Base-by-base conservation (phyloP, 2,113 vertebrate genomes). In the Oreochromis tanganicae region DNA sequence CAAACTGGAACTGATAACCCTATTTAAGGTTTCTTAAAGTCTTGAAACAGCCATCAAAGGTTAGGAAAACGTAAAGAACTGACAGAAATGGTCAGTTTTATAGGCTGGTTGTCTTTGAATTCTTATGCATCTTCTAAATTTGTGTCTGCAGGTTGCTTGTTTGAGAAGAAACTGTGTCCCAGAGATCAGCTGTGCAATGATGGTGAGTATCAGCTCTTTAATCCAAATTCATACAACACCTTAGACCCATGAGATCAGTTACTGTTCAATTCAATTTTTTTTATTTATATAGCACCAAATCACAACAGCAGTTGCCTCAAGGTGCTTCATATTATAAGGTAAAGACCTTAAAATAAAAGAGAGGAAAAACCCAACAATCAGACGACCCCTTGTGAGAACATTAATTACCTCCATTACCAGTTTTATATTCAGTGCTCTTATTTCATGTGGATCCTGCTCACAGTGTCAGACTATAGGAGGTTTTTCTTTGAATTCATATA, bases 81-180 rank as follows among this genome's bases (percentile, higher is more conserved):
- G 63, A 5, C 43, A 50, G 24, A 50, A 50, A 75, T 12, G 29
- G 14, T 75, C 24, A 75, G 4, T 75, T 75, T 75, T 73, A 73
- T 16, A 73, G 38, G 13, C 38, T 73, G 66, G 66, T 71, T 71
- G 68, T 16, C 41, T 50, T 32, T 50, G 9, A 19, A 32, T 78
- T 78, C 21, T 32, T 8, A 41, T 34, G 17, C 36, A 0, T 32
- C 48, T 36, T 63, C 17, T 14, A 17, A 56, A 38, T 82, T 4
- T 84, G 27, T 89, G 6, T 85, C 21, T 88, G 36, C 92, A 96
- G 95, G 95, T 41, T 96, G 95, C 83, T 78, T 96, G 90, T 96
- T 96, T 90, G 95, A 96, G 48, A 96, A 92, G 93, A 95, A 87
- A 4, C 88, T 96, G 11, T 96, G 95, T 79, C 56, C 81, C 9